A percentile compares a stretch with the other conserved stretches of the same genome.
phyloP scores from a whole-genome alignment of 2,113 vertebrate species.

The Proteles cristata region DNA sequence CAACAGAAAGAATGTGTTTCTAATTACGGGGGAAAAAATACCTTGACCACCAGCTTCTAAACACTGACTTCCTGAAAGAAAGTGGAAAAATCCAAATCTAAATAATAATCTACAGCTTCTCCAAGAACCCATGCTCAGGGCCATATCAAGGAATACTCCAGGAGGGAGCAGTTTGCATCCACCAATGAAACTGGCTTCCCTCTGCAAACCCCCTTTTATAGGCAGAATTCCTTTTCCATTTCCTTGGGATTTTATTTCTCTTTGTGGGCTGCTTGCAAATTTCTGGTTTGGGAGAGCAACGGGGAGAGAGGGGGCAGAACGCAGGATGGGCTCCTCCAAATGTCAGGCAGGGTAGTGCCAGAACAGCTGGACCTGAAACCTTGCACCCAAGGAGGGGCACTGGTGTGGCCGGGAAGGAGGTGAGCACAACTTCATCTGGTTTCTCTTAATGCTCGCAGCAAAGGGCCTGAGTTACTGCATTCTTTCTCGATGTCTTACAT shows the following conservation, averaged over 20 bases:
- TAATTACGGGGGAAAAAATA: conserved; percentile 51
- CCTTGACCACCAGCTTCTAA: conserved; percentile 49
- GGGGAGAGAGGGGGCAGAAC: background rate
- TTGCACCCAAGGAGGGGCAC: conserved; percentile 26
- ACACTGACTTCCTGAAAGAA: conserved; percentile 37
- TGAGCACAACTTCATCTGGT: conserved; percentile 74
- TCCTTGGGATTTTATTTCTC: conserved; percentile 41
- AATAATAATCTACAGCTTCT: conserved; percentile 28
- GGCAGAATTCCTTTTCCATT: conserved; percentile 29
- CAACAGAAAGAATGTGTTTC: conserved; percentile 57
- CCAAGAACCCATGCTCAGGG: background rate
- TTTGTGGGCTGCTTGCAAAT: conserved; percentile 40
- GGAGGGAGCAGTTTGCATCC: background rate
- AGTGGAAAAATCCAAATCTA: conserved; percentile 49
- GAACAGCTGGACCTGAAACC: conserved; percentile 41
- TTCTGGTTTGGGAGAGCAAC: conserved; percentile 31
- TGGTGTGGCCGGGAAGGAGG: conserved; percentile 50
- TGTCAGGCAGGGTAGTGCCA: conserved; percentile 36
- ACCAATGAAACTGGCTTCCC: conserved; percentile 8
- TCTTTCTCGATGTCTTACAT: conserved; percentile 81
- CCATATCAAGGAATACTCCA: background rate
- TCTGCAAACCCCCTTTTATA: conserved; percentile 44
- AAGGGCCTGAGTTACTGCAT: conserved; percentile 81
- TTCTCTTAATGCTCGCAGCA: conserved; percentile 74
- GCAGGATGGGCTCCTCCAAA: conserved; percentile 43